Conservation (phyloP, 2,113 vertebrate genomes). For the Copsychus sechellarum region DNA sequence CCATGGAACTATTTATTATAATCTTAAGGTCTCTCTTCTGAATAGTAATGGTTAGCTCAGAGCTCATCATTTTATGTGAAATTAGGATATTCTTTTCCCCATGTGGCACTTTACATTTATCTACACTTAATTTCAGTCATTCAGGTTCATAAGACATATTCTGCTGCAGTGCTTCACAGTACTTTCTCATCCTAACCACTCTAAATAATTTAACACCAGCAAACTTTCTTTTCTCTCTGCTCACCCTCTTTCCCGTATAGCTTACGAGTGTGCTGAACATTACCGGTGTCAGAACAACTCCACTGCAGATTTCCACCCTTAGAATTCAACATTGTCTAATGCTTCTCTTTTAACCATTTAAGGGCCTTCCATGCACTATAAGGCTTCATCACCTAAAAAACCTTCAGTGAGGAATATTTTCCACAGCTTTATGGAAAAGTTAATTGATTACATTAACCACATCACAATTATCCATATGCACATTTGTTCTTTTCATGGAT, state of each 20-base stretch:
- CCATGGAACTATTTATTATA: not conserved
- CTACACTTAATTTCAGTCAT: conserved; percentile 22
- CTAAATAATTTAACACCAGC: not conserved
- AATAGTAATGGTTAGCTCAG: conserved; percentile 10
- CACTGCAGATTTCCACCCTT: not conserved
- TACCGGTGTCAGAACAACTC: not conserved
- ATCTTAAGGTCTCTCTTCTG: conserved; percentile 25
- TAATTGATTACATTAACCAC: not conserved
- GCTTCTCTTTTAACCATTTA: not conserved
- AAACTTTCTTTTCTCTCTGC: not conserved
- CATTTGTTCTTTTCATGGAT: not conserved
- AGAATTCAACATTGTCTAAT: not conserved
- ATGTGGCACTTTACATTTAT: conserved; percentile 10
- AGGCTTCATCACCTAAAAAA: not conserved
- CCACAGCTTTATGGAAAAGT: not conserved
- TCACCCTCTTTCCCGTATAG: not conserved
- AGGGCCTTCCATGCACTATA: not conserved
- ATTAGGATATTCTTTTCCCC: conserved; percentile 23
- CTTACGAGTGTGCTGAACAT: not conserved
- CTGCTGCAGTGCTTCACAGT: not conserved
- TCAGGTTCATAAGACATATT: not conserved
- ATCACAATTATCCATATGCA: not conserved
- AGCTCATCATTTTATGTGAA: conserved; percentile 26
- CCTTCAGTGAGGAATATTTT: not conserved
- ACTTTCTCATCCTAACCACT: not conserved